Evolutionary conservation across 2,888 invertebrate genomes (phyloP).

Genomic region (Oxystoma pomonae): DNA sequence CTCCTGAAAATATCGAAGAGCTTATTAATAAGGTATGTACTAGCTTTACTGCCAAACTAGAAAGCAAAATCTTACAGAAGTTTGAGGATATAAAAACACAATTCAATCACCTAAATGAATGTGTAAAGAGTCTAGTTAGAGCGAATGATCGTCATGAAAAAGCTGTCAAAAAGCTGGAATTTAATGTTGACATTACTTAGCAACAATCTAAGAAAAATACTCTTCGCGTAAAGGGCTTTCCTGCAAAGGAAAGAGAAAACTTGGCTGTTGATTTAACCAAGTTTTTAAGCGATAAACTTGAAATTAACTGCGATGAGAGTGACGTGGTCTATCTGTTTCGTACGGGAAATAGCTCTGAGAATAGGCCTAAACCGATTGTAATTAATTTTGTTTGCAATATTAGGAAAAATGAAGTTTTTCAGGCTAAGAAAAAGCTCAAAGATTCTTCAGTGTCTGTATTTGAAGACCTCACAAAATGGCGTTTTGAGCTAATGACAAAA

Average conservation of each 20-base stretch:
- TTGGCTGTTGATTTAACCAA: background rate
- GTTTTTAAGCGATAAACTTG: background rate
- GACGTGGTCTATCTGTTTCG: background rate
- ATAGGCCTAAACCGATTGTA: background rate
- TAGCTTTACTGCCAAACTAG: background rate
- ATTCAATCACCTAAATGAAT: background rate
- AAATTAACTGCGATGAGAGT: background rate
- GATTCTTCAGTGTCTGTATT: background rate
- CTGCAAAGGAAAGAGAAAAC: background rate
- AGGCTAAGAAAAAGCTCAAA: conserved; percentile 1
- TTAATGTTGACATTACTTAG: background rate
- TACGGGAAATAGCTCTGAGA: background rate
- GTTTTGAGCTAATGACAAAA: background rate
- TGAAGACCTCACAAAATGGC: conserved; percentile 3
- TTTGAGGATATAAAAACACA: background rate
- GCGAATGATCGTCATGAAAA: background rate
- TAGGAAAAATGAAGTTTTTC: background rate
- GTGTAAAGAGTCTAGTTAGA: background rate
- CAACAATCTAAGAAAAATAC: conserved; percentile 4
- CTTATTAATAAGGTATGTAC: conserved; percentile 2
- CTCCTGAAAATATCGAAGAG: background rate
- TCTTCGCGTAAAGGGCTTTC: background rate
- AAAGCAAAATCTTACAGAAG: background rate
- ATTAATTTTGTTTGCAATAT: background rate
- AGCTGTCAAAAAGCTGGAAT: background rate